Evolutionary conservation across 2,888 invertebrate genomes (phyloP), one percentile per base, ranked within the genome.

Genomic region (Xanthorhoe spadicearia): DNA sequence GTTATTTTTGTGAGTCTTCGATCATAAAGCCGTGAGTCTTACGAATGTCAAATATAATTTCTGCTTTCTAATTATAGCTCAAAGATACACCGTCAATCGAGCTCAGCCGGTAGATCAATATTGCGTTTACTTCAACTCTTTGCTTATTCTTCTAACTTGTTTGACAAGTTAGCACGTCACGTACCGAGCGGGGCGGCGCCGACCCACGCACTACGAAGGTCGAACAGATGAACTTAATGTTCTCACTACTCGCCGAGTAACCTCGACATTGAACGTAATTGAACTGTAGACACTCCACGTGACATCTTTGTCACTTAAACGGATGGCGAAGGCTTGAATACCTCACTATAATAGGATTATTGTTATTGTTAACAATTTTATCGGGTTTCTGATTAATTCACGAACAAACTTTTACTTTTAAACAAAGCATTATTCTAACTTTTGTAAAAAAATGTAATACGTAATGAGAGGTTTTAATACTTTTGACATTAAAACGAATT

Each of bases 251-350:
- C 18, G 15, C 35, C 19, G 18, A 28, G 62, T 62, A 67, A 56
- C 66, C 66, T 63, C 55, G 59, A 56, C 63, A 67, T 63, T 63
- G 63, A 60, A 67, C 55, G 59, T 19, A 18, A 53, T 54, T 63
- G 23, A 35, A 59, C 51, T 18, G 28, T 50, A n/a, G 32, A 23
- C 7, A 62, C 9, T 38, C 43, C 43, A 46, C 50, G 18, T 18
- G 17, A 51, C 46, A 49, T 18, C 46, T 46, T 32, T 23, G 56
- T 17, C 51, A 51, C 18, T 46, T 51, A 28, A 51, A 56, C 56
- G 51, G 28, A 23, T 18, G 61, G 18, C 43, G 35, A 46, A 51
- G 32, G n/a, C 35, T 9, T 43, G 46, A 28, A 0, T 52, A 38
- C 23, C 38, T 46, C 43, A 8, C 13, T n/a, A n/a, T n/a, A n/a